Percentiles rank a stretch among this genome's conserved stretches.
Conservation (phyloP, 2,113 vertebrate species). For the Gracilinanus agilis region DNA sequence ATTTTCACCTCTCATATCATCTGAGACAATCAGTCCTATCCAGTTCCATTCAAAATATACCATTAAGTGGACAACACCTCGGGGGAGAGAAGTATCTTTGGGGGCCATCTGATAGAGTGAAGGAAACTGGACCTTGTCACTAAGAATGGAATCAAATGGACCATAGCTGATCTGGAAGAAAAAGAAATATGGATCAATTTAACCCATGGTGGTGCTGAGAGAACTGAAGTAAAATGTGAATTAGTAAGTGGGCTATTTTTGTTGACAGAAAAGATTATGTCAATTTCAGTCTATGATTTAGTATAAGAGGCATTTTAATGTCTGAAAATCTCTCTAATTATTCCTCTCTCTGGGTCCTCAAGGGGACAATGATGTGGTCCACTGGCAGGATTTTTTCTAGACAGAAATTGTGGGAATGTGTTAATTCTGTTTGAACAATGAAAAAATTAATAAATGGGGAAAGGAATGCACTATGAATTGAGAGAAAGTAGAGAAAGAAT, state of each 20-base stretch:
- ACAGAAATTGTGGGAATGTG: too few relatives aligned
- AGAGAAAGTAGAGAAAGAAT: too few relatives aligned
- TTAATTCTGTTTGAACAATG: too few relatives aligned
- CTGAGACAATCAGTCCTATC: conserved; percentile 18
- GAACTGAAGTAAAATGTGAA: background rate
- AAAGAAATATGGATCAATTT: background rate
- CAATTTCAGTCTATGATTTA: background rate
- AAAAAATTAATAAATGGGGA: too few relatives aligned
- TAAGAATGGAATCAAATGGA: background rate
- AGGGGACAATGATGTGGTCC: too few relatives aligned
- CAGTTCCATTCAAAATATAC: background rate
- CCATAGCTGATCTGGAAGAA: background rate
- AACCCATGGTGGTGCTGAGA: background rate
- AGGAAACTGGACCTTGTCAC: background rate
- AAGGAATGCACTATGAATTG: too few relatives aligned
- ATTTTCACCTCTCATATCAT: conserved; percentile 9
- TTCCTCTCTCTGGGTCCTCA: too few relatives aligned
- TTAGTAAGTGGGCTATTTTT: rapidly evolving
- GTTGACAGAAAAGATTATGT: background rate
- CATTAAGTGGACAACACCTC: background rate
- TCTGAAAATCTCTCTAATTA: too few relatives aligned
- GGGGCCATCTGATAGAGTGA: background rate
- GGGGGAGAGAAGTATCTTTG: background rate
- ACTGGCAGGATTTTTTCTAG: too few relatives aligned
- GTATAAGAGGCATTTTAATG: too few relatives aligned